phyloP scores from a whole-genome alignment of 2,888 invertebrate species.

The Rhyacophila evoluta region DNA sequence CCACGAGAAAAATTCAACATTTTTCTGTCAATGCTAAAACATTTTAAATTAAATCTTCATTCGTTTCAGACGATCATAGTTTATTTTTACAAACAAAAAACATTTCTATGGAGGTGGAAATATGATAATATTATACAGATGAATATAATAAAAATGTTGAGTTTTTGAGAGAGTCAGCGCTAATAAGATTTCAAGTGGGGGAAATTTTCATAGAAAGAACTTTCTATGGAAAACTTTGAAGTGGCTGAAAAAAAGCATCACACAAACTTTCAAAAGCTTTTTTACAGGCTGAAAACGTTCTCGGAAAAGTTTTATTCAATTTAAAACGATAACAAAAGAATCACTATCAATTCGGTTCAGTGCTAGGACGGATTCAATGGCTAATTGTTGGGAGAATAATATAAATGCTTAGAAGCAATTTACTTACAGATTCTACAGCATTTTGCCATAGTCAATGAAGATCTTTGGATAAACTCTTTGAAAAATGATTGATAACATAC shows the following conservation, averaged over 20 bases:
- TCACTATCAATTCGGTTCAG: conserved; percentile 6
- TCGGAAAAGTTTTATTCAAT: neutral
- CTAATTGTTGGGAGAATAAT: neutral
- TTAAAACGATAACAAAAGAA: conserved; percentile 1
- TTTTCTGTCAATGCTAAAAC: too few species aligned
- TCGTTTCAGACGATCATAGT: neutral
- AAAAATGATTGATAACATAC: too few species aligned
- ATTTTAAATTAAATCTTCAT: neutral
- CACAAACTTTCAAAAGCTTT: conserved; percentile 15
- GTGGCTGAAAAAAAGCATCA: conserved; percentile 16
- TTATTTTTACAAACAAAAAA: neutral
- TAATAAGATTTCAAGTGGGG: neutral
- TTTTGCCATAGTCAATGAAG: too few species aligned
- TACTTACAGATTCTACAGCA: neutral
- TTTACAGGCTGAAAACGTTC: neutral
- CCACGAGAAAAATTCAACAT: too few species aligned
- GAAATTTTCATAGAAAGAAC: neutral
- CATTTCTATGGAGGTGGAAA: neutral
- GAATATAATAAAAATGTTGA: neutral
- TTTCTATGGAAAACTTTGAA: conserved; percentile 13
- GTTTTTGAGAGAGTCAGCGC: neutral
- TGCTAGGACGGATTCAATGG: neutral
- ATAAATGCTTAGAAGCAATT: neutral
- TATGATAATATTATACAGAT: neutral
- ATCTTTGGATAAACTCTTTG: too few species aligned